Base-by-base conservation (phyloP, 2,888 invertebrate genomes). In the Caenorhabditis japonica region DNA sequence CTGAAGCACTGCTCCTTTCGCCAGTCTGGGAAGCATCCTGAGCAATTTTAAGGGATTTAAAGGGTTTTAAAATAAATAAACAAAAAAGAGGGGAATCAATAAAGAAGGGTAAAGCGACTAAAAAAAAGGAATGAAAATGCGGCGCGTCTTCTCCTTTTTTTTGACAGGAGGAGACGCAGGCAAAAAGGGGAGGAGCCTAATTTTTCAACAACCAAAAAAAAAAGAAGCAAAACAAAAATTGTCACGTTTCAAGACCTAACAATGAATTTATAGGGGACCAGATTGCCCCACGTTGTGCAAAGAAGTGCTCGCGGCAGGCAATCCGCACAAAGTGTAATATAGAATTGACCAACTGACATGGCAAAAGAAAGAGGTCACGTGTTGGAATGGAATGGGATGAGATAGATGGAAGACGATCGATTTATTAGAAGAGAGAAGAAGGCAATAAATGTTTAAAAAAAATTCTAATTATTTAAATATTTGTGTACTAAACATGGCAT, bases 1-100 rank as follows among this genome's bases (percentile, higher is more conserved):
- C 27, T 71, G 71, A 25, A 58, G 23, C 19, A 71, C 17, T 0
- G 56, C 34, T n/a, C 53, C 33, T 23, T 71, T 71, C n/a, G 62
- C 61, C 43, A 71, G 71, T 71, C 71, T 62, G 41, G 71, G 58
- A 58, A 71, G 71, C 71, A 71, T 71, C 3, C 49, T 44, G 30
- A 36, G 21, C 13, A 56, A 25, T 34, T 43, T 61, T n/a, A n/a
- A n/a, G n/a, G n/a, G n/a, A n/a, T n/a, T n/a, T 49, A 60, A 60
- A 51, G 27, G 17, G 39, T 41, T 8, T 15, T 15, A 21, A 43
- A 43, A 43, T 23, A 34, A 62, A 51, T 25, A 25, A 17, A 7
- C 30, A 30, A 44, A 27, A 47, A 25, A 4, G n/a, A 27, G 15
- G 33, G 19, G 13, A 17, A 3, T 47, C 53, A 47, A 53, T 33